Conservation (phyloP, 2,888 invertebrate species). For the Ophioninae sp. region DNA sequence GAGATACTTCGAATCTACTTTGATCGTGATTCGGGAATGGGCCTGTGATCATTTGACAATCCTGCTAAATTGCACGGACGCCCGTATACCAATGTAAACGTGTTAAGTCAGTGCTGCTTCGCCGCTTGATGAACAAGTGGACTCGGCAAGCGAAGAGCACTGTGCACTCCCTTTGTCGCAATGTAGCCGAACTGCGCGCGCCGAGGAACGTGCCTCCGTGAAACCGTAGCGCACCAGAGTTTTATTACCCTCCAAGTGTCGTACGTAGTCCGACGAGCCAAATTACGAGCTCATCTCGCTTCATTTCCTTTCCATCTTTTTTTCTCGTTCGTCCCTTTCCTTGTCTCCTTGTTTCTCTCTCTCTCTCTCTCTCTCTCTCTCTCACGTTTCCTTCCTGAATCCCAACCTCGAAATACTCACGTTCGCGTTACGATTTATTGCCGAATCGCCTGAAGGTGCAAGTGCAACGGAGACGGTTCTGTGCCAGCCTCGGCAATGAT, state of each 20-base stretch:
- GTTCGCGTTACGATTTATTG: constrained; percentile 64
- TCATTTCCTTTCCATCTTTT: constrained; percentile 54
- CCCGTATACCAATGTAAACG: not conserved
- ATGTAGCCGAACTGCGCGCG: constrained; percentile 44
- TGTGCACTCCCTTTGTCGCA: constrained; percentile 41
- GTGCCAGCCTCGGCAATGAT: constrained; percentile 50
- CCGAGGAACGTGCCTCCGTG: constrained; percentile 76
- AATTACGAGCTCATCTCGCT: constrained; percentile 71
- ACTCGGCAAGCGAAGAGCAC: constrained; percentile 35
- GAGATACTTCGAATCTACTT: not conserved
- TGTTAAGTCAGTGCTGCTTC: constrained; percentile 1
- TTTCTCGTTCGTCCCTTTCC: constrained; percentile 17
- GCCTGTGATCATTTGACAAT: not conserved
- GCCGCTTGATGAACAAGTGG: constrained; percentile 57
- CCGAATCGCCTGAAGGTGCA: constrained; percentile 60
- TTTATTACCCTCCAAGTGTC: constrained; percentile 74
- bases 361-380: constrained; percentile 27
- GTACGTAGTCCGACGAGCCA: constrained; percentile 64
- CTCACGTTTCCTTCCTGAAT: constrained; percentile 26
- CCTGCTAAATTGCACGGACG: constrained; percentile 5
- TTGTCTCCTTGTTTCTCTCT: constrained; percentile 2
- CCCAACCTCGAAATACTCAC: constrained; percentile 67
- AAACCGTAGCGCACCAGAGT: constrained; percentile 70
- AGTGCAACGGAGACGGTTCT: constrained; percentile 52
- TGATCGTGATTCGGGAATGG: not conserved